These are phyloP conservation scores for Ara ararauna DNA, from an alignment of 2,797 vertebrate genomes.

Conservation along the genomic window DNA sequence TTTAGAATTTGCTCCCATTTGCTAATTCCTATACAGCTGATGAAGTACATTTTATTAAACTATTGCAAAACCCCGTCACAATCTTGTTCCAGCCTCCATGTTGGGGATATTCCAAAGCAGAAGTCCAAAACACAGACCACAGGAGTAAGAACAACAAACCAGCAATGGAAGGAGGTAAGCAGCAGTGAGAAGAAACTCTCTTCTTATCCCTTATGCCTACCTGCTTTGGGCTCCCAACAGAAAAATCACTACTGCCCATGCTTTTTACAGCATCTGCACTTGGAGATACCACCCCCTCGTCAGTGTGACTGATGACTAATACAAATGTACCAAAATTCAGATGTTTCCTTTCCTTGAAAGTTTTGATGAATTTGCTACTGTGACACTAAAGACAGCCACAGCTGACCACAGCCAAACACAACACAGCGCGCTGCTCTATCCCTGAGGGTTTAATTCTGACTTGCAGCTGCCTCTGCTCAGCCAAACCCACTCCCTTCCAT, in stretches of 20 bases:
- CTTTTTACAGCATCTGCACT: not conserved
- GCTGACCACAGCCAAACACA: not conserved
- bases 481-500: not conserved
- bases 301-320: not conserved
- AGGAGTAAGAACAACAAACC: not conserved
- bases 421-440: not conserved
- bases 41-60: constrained; percentile 4
- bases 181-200: not conserved
- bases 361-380: not conserved
- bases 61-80: constrained; percentile 23
- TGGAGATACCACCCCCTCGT: not conserved
- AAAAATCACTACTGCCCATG: not conserved
- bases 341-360: not conserved
- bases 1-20: not conserved
- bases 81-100: not conserved
- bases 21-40: constrained; percentile 13
- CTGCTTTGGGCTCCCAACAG: not conserved
- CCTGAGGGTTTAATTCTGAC: not conserved
- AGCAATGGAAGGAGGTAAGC: not conserved
- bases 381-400: not conserved
- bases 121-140: constrained; percentile 37
- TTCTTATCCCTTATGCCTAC: not conserved
- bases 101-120: constrained; percentile 37
- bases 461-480: not conserved
- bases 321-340: not conserved